Base-by-base conservation (phyloP, 2,797 vertebrate genomes). In the Smutsia temminckii region DNA sequence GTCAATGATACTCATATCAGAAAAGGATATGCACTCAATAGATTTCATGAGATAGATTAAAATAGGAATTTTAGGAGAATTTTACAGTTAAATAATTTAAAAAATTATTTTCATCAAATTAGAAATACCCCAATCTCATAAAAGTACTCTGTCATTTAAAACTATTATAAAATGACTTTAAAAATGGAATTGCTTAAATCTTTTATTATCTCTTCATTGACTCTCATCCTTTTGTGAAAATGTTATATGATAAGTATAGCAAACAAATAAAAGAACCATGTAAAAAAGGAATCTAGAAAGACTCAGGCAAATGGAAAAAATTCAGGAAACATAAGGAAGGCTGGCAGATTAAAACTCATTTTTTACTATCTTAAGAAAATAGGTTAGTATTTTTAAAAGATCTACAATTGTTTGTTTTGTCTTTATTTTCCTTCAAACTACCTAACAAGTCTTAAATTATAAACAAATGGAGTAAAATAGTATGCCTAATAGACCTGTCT, bases 21-120 rank as follows among this genome's bases (percentile, higher is more conserved):
- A 98, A 95, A 96, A 95, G 89, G 49, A 91, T 16, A 94, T n/a
- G 66, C 8, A 84, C 23, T 90, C 66, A 89, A 55, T 10, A 95
- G 25, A 92, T 74, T 94, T 91, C 37, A 74, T 34, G 37, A 34
- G 42, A 49, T 61, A 85, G 51, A 88, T 59, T 87, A 55, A 85
- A 91, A 92, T 46, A 57, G 42, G 5, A 94, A 94, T 88, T 91
- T 95, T 88, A 81, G 68, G 23, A 84, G 53, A 86, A 79, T 61
- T 78, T 78, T 63, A 84, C 6, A 29, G 23, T 77, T 92, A 86
- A 87, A 61, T 87, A 64, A 93, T 64, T 72, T 83, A 42, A 37
- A 88, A 80, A 93, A 79, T 83, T 68, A 83, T 94, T 93, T 91
- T 94, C 79, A 94, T 78, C 61, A 92, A 77, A 77, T 17, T 25